These are phyloP conservation scores for Drosophila elegans DNA, from an alignment of 1,140 invertebrate genomes.

Conservation along the genomic window DNA sequence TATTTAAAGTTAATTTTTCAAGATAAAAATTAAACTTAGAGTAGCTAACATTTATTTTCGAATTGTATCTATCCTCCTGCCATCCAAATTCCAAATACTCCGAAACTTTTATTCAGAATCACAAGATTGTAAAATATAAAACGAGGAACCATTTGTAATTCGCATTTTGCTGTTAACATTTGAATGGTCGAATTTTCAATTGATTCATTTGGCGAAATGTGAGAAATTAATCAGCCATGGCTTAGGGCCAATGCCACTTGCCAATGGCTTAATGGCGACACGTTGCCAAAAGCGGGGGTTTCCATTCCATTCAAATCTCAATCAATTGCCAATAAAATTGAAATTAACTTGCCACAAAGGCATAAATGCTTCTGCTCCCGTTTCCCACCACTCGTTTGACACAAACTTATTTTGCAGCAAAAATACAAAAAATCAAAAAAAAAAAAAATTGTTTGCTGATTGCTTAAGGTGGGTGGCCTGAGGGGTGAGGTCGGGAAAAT, in stretches of 20 bases:
- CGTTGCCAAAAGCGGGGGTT: conserved; percentile 30
- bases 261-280: conserved; percentile 71
- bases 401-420: conserved; percentile 77
- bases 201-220: conserved; percentile 27
- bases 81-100: conserved; percentile 6
- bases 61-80: not conserved
- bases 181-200: conserved; percentile 52
- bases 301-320: conserved; percentile 75
- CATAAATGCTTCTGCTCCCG: conserved; percentile 60
- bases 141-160: conserved; percentile 48
- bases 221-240: conserved; percentile 77
- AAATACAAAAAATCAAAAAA: conserved; percentile 49
- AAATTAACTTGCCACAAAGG: conserved; percentile 81
- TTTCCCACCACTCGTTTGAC: conserved; percentile 50
- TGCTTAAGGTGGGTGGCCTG: conserved; percentile 32
- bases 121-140: conserved; percentile 8
- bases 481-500: not conserved
- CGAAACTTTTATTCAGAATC: conserved; percentile 18
- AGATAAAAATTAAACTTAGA: not conserved
- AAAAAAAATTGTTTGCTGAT: conserved; percentile 61
- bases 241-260: conserved; percentile 59
- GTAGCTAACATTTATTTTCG: too few relatives aligned
- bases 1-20: not conserved
- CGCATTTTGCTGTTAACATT: conserved; percentile 59
- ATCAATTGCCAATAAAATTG: conserved; percentile 81